Base-by-base conservation (phyloP, 2,888 invertebrate genomes). In the Epistrophella euchroma region DNA sequence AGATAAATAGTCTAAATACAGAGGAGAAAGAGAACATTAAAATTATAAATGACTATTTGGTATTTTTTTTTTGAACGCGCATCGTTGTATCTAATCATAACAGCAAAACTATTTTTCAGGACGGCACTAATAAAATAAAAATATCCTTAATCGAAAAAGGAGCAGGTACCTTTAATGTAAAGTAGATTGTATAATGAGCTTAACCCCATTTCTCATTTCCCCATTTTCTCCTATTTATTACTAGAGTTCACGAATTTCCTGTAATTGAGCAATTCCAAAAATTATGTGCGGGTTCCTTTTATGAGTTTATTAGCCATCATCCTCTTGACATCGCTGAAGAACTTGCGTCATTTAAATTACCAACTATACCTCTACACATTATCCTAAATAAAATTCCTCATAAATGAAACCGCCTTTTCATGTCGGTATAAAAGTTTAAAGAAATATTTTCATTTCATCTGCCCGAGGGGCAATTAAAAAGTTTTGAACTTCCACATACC, bases 361-460 rank as follows among this genome's bases (percentile, higher is more conserved):
- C 10, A 40, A 22, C 60, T 28, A 50, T 52, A 52, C 22, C 22
- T 22, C 11, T 50, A 50, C 11, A 47, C 19, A 47, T 43, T 19
- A 19, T 47, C 13, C 5, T n/a, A 58, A 37, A 60, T 22, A 43
- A 43, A 43, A 43, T 47, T 7, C 4, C n/a, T 72, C 22, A 13
- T 47, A n/a, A 35, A 72, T 32, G n/a, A 58, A 60, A 45, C 22
- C 43, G 37, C 32, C 35, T 72, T 60, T 50, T 25, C 22, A 50
- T 50, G 25, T 50, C 32, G 37, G 13, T 55, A 17, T 2, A 32
- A 47, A 50, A 35, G 45, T 32, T 32, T 50, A 13, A 58, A 47
- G 32, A 19, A 72, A 60, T 47, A 37, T 47, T 60, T 60, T 73
- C 60, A 73, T 60, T 64, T 32, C 52, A 74, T 74, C 28, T 62